These are phyloP conservation scores for Phylloscopus collybita DNA, from an alignment of 2,797 vertebrate species.

Conservation along the genomic window DNA sequence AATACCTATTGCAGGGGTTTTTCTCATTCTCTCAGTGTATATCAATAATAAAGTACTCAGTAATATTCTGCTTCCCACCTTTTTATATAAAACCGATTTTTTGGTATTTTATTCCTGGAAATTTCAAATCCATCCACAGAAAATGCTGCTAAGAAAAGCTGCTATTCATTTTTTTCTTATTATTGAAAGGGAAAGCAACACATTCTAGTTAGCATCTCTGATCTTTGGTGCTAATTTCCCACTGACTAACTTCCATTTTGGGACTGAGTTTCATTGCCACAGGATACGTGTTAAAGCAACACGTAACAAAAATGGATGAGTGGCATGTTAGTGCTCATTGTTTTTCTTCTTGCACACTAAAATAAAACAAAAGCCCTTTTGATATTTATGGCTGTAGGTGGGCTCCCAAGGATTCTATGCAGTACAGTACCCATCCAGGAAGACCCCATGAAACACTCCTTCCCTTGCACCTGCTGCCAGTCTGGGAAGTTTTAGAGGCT, in stretches of 20 bases:
- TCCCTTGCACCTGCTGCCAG: not conserved
- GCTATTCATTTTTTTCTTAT: not conserved
- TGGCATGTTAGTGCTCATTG: not conserved
- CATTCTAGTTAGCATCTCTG: fast-evolving
- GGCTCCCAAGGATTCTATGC: not conserved
- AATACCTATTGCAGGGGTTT: not conserved
- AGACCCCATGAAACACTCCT: not conserved
- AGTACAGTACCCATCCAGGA: not conserved
- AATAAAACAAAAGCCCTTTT: not conserved
- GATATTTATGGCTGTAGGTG: not conserved
- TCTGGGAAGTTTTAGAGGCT: not conserved
- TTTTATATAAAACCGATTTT: not conserved
- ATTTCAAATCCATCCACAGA: not conserved
- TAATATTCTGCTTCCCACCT: not conserved
- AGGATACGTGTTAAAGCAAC: not conserved
- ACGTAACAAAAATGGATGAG: not conserved
- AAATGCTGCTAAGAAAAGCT: not conserved
- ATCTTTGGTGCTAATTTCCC: not conserved
- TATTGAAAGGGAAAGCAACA: not conserved
- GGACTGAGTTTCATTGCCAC: not conserved
- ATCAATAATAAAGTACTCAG: not conserved
- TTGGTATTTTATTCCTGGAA: not conserved
- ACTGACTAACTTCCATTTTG: not conserved
- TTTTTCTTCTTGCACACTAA: not conserved
- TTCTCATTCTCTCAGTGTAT: not conserved